These are phyloP conservation scores for Drosophila oshimai DNA, from an alignment of 1,140 invertebrate genomes.

Conservation along the genomic window DNA sequence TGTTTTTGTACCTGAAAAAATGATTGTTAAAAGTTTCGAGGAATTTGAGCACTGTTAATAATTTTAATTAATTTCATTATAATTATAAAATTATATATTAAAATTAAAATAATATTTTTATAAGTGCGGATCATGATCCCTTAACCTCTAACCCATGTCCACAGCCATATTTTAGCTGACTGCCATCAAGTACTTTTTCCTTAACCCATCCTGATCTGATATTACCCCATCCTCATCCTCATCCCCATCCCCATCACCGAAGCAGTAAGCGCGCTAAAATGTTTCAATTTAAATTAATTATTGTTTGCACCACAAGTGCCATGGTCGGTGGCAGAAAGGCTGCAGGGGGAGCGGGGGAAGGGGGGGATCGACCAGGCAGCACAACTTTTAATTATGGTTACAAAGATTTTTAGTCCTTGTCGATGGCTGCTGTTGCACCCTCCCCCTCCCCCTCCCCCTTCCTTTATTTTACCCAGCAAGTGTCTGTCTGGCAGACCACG, in stretches of 20 bases:
- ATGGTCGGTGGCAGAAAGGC: conserved; percentile 5
- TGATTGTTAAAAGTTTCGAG: too few species aligned
- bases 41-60: too few species aligned
- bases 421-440: conserved; percentile 42
- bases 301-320: conserved; percentile 77
- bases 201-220: background rate
- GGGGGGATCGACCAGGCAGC: conserved; percentile 15
- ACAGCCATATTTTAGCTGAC: background rate
- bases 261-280: conserved; percentile 62
- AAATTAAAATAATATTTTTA: too few species aligned
- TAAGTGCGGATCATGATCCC: background rate
- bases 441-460: background rate
- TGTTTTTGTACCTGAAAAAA: too few species aligned
- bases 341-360: background rate
- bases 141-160: conserved; percentile 9
- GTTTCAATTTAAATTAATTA: conserved; percentile 81
- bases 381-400: conserved; percentile 81
- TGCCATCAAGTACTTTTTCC: background rate
- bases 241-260: background rate
- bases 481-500: conserved; percentile 23
- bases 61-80: too few species aligned
- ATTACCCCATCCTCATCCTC: too few species aligned
- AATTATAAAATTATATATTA: too few species aligned
- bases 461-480: background rate
- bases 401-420: conserved; percentile 78